Conservation (phyloP, 2,888 invertebrate genomes). For the Podotricha telesiphe region DNA sequence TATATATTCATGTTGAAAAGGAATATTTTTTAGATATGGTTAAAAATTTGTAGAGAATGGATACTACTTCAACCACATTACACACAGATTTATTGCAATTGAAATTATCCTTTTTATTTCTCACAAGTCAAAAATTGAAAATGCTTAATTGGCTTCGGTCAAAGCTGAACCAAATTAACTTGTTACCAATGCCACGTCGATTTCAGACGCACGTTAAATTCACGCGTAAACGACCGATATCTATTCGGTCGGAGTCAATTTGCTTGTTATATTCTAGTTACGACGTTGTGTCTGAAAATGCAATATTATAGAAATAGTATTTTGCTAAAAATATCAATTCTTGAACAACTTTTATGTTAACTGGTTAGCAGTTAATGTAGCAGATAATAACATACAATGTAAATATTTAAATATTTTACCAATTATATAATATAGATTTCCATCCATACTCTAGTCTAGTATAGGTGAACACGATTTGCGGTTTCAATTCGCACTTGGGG, state of each 20-base stretch:
- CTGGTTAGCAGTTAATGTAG: no score
- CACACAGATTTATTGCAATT: conserved; percentile 1
- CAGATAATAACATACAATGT: no score
- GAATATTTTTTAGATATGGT: no score
- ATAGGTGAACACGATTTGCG: no score
- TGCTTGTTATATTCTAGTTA: conserved; percentile 11
- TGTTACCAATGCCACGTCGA: conserved; percentile 11
- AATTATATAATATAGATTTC: no score
- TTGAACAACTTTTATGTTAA: no score
- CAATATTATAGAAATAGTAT: background rate
- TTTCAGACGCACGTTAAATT: conserved; percentile 21
- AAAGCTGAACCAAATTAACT: conserved; percentile 18
- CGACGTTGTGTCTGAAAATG: background rate
- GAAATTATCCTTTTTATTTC: conserved; percentile 11
- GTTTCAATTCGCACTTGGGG: no score
- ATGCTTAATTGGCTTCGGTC: conserved; percentile 22
- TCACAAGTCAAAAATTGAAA: conserved; percentile 6
- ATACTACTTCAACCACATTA: background rate
- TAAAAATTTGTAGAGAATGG: background rate
- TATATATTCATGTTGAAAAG: no score
- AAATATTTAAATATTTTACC: no score
- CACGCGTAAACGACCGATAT: conserved; percentile 15
- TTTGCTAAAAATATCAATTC: no score
- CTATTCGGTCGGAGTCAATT: conserved; percentile 8
- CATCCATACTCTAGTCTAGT: no score